Conservation (phyloP, 2,113 vertebrate species). For the Brienomyrus longianalis region DNA sequence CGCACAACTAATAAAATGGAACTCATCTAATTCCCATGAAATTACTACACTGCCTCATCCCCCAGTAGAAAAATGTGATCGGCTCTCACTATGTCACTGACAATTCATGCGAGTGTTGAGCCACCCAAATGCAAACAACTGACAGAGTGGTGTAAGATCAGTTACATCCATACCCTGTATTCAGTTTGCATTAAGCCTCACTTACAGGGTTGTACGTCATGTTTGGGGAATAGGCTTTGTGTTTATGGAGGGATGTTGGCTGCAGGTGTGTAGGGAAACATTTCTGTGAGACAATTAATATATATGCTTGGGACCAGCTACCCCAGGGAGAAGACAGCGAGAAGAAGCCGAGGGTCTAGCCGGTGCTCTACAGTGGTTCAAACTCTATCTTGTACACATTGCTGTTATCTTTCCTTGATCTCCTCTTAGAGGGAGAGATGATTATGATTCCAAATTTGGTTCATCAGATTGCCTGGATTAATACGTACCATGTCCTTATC, state of each 20-base stretch:
- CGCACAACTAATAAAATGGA: not conserved
- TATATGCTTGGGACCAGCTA: not conserved
- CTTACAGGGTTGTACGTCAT: not conserved
- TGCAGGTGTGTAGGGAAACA: not conserved
- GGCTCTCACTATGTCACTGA: not conserved
- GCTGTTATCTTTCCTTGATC: not conserved
- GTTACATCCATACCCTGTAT: not conserved
- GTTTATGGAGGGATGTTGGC: not conserved
- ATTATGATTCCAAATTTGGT: slow-evolving; percentile 10
- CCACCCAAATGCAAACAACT: not conserved
- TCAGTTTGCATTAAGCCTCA: not conserved
- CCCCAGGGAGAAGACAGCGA: not conserved
- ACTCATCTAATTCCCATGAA: not conserved
- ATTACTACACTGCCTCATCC: not conserved
- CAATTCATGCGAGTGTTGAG: not conserved
- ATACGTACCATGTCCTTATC: not conserved
- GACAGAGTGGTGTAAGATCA: not conserved
- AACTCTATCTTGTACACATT: not conserved
- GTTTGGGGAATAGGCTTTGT: not conserved
- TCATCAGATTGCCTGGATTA: slow-evolving; percentile 6
- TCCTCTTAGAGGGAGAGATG: not conserved
- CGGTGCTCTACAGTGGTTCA: not conserved
- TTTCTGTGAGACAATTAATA: not conserved
- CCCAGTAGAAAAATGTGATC: not conserved
- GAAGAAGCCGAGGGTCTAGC: not conserved